These are phyloP conservation scores for Tragelaphus scriptus DNA, from an alignment of 2,113 vertebrate species.

Conservation along the genomic window DNA sequence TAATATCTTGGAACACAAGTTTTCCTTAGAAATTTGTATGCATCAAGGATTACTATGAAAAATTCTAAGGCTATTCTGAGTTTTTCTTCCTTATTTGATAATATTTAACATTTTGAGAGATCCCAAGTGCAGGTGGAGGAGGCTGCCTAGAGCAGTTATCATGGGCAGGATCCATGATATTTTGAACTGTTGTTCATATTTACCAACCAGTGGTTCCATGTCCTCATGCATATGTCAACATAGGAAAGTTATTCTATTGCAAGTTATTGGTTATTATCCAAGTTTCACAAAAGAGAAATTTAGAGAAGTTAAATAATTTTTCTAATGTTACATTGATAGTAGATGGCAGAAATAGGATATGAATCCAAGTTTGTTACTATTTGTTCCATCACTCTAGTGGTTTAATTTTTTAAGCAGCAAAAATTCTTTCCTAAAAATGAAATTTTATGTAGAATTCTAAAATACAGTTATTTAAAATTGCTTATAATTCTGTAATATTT, in stretches of 20 bases:
- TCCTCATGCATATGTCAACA: neutral
- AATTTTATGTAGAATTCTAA: conserved; percentile 5
- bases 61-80: neutral
- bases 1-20: neutral
- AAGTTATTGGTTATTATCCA: neutral
- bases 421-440: neutral
- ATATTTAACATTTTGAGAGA: conserved; percentile 16
- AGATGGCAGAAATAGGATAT: neutral
- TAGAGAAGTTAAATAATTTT: neutral
- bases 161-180: neutral
- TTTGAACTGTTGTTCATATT: neutral
- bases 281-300: neutral
- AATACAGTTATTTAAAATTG: neutral
- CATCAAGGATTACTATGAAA: neutral
- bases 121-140: neutral
- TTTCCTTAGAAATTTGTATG: neutral
- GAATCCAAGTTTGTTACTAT: neutral
- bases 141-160: neutral
- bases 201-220: neutral
- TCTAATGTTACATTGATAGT: neutral
- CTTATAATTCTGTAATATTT: neutral
- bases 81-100: neutral
- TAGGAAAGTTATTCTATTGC: neutral
- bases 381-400: neutral
- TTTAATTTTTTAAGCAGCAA: neutral